Conservation (phyloP, 23 tunicate genomes). For the Diplosoma virens region DNA sequence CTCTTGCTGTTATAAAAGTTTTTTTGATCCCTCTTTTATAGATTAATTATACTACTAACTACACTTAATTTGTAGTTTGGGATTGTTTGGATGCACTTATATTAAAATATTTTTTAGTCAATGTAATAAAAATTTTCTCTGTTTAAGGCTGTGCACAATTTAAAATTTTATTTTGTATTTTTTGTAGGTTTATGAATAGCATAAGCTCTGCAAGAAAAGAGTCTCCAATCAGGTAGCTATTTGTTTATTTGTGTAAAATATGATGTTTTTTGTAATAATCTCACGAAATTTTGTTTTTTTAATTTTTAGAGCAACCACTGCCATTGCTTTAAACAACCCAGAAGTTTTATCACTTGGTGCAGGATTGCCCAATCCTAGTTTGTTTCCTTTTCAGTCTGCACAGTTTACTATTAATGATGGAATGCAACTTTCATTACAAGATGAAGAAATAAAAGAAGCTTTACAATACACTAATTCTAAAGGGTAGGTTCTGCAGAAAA, state of each 20-base stretch:
- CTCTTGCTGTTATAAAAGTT: too few species aligned
- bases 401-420: slow-evolving; percentile 58
- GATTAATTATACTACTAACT: too few species aligned
- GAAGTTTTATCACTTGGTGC: slow-evolving; percentile 72
- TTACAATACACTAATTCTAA: slow-evolving; percentile 69
- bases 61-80: too few species aligned
- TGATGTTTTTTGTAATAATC: background rate
- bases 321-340: slow-evolving; percentile 59
- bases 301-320: slow-evolving; percentile 43
- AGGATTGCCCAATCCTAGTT: slow-evolving; percentile 74
- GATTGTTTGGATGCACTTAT: too few species aligned
- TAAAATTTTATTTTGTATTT: background rate
- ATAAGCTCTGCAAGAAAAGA: slow-evolving; percentile 45
- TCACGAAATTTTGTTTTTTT: background rate
- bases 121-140: too few species aligned
- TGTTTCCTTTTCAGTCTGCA: slow-evolving; percentile 76
- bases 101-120: too few species aligned
- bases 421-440: slow-evolving; percentile 23
- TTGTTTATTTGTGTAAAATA: background rate
- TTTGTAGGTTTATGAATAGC: slow-evolving; percentile 35
- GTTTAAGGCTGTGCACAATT: too few species aligned
- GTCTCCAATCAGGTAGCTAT: slow-evolving; percentile 47
- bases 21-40: too few species aligned
- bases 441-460: slow-evolving; percentile 64
- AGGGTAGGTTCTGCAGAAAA: too few species aligned